Evolutionary conservation across 2,113 vertebrate genomes (phyloP), one percentile per base, ranked within the genome.

Genomic region (Sphyrna mokarran): DNA sequence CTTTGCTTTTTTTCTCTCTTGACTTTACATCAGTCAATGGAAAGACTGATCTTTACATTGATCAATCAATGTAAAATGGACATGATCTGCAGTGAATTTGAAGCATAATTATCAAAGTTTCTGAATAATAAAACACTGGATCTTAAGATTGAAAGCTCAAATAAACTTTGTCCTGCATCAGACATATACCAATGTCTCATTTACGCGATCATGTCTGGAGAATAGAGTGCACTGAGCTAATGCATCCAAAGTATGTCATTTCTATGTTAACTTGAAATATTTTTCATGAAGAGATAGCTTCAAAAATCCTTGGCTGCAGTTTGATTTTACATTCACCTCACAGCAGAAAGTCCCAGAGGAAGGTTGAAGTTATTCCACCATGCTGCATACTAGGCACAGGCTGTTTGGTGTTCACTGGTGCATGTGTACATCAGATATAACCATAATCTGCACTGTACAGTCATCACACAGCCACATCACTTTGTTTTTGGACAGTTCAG

Each of bases 251-350:
- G 58, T 63, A 63, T 63, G 33, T 66, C 58, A 91, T n/a, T 22
- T 91, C n/a, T 80, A 18, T 80, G 78, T 80, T 80, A 80, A 80
- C 89, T n/a, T 91, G 58, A 91, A 80, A 37, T 91, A 66, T 22
- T 66, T 93, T 61, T 61, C 7, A 66, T 68, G 89, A 93, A 93
- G n/a, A 20, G 33, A 18, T n/a, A n/a, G n/a, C 13, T 61, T 0
- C 54, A 90, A 90, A 61, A 54, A 33, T n/a, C 14, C 16, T 90
- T 63, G 23, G 48, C 54, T 61, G 13, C 54, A 43, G 80, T 43
- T 61, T 83, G 40, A 23, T 63, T 90, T 33, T 33, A 66, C 14
- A 68, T 93, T 63, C 61, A 61, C 87, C 29, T 10, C 63, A n/a
- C 20, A 1, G 18, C 29, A 33, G 29, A 91, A 66, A 63, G 5